A percentile compares a stretch with the other conserved stretches of the same genome.
These are phyloP conservation scores for Melolontha melolontha DNA, from an alignment of 2,888 invertebrate genomes.

Conservation along the genomic window DNA sequence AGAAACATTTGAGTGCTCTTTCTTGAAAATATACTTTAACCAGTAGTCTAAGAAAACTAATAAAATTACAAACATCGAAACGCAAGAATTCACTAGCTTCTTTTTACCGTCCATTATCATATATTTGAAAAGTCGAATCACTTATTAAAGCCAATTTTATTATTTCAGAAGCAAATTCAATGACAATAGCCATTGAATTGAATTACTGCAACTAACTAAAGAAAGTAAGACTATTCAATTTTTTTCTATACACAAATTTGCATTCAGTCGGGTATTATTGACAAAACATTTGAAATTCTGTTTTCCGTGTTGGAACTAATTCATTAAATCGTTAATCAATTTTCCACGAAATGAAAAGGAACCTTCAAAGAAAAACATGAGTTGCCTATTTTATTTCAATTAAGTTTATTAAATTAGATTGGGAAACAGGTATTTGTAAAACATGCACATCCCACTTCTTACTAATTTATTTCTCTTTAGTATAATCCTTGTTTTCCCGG, in stretches of 20 bases:
- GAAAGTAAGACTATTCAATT: neutral
- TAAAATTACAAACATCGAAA: too few species aligned
- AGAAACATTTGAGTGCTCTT: too few species aligned
- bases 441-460: slow-evolving; percentile 2
- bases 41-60: too few species aligned
- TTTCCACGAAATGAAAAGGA: slow-evolving; percentile 20
- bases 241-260: neutral
- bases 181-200: too few species aligned
- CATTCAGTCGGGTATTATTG: slow-evolving; percentile 3
- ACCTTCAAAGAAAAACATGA: slow-evolving; percentile 22
- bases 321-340: slow-evolving; percentile 26
- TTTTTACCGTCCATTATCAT: too few species aligned
- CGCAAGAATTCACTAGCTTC: too few species aligned
- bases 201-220: too few species aligned
- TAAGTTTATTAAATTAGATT: slow-evolving; percentile 23
- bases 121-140: too few species aligned
- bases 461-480: slow-evolving; percentile 5
- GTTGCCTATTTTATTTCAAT: slow-evolving; percentile 25
- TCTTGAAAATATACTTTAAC: too few species aligned
- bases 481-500: too few species aligned
- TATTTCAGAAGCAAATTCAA: too few species aligned
- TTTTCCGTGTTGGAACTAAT: slow-evolving; percentile 11
- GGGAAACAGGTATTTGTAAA: slow-evolving; percentile 1
- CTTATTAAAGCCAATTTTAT: too few species aligned
- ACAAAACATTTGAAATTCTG: slow-evolving; percentile 4